Evolutionary conservation across 2,888 invertebrate genomes (phyloP).

Genomic region (Dysmachus trigonus): DNA sequence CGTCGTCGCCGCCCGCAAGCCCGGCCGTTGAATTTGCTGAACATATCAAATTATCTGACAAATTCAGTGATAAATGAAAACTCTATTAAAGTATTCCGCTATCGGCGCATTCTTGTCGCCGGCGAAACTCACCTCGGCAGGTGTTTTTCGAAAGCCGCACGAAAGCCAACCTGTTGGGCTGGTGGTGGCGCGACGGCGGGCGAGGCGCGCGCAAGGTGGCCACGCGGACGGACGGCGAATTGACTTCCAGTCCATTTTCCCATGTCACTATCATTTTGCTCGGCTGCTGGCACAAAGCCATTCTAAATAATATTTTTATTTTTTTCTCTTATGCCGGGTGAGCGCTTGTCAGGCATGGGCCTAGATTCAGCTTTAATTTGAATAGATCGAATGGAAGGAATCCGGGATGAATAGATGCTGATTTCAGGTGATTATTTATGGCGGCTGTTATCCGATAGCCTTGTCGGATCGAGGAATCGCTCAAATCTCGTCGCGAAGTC

Average conservation of each 20-base stretch:
- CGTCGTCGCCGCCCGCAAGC: not conserved
- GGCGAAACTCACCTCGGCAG: slow-evolving; percentile 1
- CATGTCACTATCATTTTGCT: slow-evolving; percentile 28
- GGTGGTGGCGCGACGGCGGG: not conserved
- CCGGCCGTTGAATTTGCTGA: not conserved
- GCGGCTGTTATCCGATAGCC: slow-evolving; percentile 40
- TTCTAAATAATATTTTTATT: not conserved
- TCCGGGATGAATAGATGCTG: slow-evolving; percentile 20
- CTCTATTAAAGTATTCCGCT: slow-evolving; percentile 27
- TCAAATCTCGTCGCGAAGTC: not conserved
- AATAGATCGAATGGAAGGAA: slow-evolving; percentile 38
- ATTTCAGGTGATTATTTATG: slow-evolving; percentile 36
- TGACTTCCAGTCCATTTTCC: slow-evolving; percentile 24
- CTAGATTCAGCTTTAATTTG: slow-evolving; percentile 33
- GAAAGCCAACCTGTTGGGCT: not conserved
- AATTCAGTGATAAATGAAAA: slow-evolving; percentile 33
- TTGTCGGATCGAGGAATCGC: slow-evolving; percentile 21
- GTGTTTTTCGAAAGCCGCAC: slow-evolving; percentile 30
- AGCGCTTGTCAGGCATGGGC: not conserved
- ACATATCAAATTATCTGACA: slow-evolving; percentile 31
- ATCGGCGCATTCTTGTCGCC: slow-evolving; percentile 24
- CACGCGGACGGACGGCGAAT: not conserved
- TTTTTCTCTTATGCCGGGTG: not conserved
- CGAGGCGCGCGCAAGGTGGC: slow-evolving; percentile 8
- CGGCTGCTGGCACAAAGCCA: slow-evolving; percentile 7